These are phyloP conservation scores for Drosophila jambulina DNA, from an alignment of 1,140 invertebrate genomes.

Conservation along the genomic window DNA sequence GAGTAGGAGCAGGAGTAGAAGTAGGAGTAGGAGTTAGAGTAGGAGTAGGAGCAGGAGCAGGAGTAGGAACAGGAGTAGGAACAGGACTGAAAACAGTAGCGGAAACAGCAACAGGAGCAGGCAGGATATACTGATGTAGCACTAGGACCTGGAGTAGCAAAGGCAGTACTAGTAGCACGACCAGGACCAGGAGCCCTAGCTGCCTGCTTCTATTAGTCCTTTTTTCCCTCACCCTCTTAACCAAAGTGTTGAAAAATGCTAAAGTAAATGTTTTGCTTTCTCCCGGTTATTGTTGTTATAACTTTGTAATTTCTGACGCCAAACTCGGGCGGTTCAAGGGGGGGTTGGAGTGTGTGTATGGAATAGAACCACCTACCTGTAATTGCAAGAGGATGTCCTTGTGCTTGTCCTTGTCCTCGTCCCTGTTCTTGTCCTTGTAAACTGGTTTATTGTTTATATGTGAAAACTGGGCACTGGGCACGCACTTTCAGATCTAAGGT, in stretches of 20 bases:
- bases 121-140: not conserved
- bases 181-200: not conserved
- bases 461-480: constrained; percentile 5
- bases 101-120: not conserved
- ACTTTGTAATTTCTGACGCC: constrained; percentile 75
- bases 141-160: not conserved
- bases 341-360: not conserved
- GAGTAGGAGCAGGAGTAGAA: not conserved
- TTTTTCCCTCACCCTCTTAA: not conserved
- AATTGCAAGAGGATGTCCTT: constrained; percentile 2
- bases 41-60: not conserved
- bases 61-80: not conserved
- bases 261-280: constrained; percentile 78
- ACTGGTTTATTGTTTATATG: not conserved
- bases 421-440: not conserved
- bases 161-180: not conserved
- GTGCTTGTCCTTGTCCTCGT: constrained; percentile 4
- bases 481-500: constrained; percentile 19
- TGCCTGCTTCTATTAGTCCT: not conserved
- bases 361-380: constrained; percentile 15
- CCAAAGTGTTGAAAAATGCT: constrained; percentile 73
- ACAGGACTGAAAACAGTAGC: not conserved
- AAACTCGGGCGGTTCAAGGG: not conserved
- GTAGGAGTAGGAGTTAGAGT: not conserved
- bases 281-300: constrained; percentile 73